phyloP scores from a whole-genome alignment of 2,888 invertebrate genomes.

The Oxytorus armatus region DNA sequence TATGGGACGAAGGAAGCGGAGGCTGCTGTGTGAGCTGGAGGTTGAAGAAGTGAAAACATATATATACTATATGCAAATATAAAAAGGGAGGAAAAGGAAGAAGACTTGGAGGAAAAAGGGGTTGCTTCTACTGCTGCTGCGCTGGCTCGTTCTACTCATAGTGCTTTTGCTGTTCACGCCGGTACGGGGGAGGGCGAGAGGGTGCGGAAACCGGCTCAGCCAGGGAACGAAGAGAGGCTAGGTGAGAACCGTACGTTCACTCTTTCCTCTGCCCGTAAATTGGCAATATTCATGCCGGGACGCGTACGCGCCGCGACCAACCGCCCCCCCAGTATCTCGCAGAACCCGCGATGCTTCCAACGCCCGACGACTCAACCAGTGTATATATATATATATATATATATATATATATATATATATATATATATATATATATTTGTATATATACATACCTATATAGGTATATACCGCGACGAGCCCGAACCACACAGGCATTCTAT shows the following conservation, averaged over 20 bases:
- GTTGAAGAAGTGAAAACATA: constrained; percentile 41
- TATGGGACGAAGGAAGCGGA: constrained; percentile 62
- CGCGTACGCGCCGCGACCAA: constrained; percentile 60
- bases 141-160: constrained; percentile 46
- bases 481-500: constrained; percentile 52
- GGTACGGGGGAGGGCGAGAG: constrained; percentile 49
- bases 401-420: background rate
- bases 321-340: constrained; percentile 61
- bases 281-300: constrained; percentile 79
- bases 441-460: too few species aligned
- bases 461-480: constrained; percentile 15
- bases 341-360: constrained; percentile 63
- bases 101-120: constrained; percentile 59
- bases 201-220: constrained; percentile 67
- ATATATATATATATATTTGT: constrained; percentile 2
- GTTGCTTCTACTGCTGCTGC: constrained; percentile 58
- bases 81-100: constrained; percentile 60
- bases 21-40: constrained; percentile 52
- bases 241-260: constrained; percentile 78
- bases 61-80: constrained; percentile 19
- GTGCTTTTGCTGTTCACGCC: constrained; percentile 46
- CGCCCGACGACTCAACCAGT: constrained; percentile 37
- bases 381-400: constrained; percentile 11
- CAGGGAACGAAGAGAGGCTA: constrained; percentile 72
- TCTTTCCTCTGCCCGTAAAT: constrained; percentile 76